phyloP scores from a whole-genome alignment of 2,888 invertebrate species.

The Tenthredo notha region DNA sequence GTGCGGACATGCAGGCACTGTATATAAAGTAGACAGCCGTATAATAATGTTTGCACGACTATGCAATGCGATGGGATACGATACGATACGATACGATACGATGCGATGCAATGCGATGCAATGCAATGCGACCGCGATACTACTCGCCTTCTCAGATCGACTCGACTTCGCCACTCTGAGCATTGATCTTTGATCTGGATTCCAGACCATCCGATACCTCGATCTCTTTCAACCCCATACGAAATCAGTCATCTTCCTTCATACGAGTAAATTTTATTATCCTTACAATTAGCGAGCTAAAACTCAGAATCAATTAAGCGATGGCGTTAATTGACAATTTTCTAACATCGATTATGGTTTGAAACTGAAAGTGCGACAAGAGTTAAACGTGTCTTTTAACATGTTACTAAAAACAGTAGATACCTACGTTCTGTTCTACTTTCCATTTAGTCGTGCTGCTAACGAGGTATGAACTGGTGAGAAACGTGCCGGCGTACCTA shows the following conservation, averaged over 20 bases:
- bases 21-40: constrained; percentile 67
- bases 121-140: background rate
- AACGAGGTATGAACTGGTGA: constrained; percentile 45
- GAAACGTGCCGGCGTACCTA: constrained; percentile 31
- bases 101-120: constrained; percentile 36
- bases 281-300: background rate
- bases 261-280: background rate
- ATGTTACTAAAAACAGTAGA: constrained; percentile 5
- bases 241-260: constrained; percentile 30
- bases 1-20: constrained; percentile 62
- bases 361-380: background rate
- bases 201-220: constrained; percentile 20
- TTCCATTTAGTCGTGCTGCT: constrained; percentile 35
- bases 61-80: constrained; percentile 65
- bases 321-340: background rate
- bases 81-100: background rate
- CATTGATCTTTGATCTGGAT: constrained; percentile 67
- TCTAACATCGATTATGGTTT: background rate
- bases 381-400: constrained; percentile 10
- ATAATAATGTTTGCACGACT: constrained; percentile 70
- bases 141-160: constrained; percentile 60
- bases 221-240: background rate
- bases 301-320: background rate
- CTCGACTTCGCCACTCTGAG: constrained; percentile 59
- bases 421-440: constrained; percentile 34